A percentile compares a stretch with the other conserved stretches of the same genome.
phyloP scores from a whole-genome alignment of 1,140 invertebrate genomes.

The Aphis craccivora region DNA sequence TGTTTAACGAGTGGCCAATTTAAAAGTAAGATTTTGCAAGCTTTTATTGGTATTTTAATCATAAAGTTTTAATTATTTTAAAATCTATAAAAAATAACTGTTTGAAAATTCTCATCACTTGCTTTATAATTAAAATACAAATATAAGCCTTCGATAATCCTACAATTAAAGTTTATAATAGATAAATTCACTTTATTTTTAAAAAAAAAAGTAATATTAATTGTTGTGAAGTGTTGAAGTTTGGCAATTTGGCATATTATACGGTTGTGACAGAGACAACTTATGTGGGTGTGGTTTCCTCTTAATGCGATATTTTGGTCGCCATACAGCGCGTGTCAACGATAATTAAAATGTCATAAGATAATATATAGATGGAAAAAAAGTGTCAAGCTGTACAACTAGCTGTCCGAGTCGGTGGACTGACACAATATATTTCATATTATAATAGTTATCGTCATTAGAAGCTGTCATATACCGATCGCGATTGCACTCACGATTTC shows the following conservation, averaged over 20 bases:
- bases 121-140: not conserved
- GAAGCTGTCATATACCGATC: not conserved
- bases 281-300: not conserved
- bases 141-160: not conserved
- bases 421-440: not conserved
- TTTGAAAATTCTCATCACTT: not conserved
- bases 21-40: not conserved
- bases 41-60: not conserved
- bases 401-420: not conserved
- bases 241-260: not conserved
- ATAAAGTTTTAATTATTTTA: not conserved
- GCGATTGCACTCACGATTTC: not conserved
- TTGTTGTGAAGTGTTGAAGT: not conserved
- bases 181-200: not conserved
- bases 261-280: not conserved
- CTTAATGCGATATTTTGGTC: not conserved
- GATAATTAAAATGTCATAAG: not conserved
- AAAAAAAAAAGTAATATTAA: not conserved
- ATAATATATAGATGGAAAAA: not conserved
- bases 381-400: not conserved
- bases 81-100: not conserved
- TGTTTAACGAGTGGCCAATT: not conserved
- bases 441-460: not conserved
- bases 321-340: not conserved
- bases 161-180: not conserved